Conservation (phyloP, 92 coral and sea anemone genomes). For the Actinernus sp. region DNA sequence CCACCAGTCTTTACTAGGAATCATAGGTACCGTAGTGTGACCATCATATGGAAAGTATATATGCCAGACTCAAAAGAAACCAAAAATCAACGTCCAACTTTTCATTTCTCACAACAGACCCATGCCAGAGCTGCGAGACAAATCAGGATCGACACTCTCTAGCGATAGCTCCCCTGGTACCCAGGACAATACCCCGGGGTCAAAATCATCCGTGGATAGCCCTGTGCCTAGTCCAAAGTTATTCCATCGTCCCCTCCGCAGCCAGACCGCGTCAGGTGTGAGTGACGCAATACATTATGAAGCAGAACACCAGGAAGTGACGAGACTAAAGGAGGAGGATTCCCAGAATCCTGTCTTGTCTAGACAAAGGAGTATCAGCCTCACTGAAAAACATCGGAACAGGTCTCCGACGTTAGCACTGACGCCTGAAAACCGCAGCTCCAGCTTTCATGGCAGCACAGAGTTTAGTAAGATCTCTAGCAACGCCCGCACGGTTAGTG, state of each 20-base stretch:
- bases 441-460: slow-evolving; percentile 96
- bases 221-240: not conserved
- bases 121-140: not conserved
- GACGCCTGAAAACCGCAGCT: slow-evolving; percentile 88
- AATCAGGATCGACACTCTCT: not conserved
- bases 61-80: no score
- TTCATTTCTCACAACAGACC: not conserved
- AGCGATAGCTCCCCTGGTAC: not conserved
- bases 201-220: not conserved
- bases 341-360: slow-evolving; percentile 4
- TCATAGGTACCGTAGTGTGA: no score
- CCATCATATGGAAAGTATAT: no score
- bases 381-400: slow-evolving; percentile 85
- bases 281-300: no score
- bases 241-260: not conserved
- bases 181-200: not conserved
- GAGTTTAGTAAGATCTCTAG: slow-evolving; percentile 69
- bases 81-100: no score
- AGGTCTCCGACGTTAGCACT: slow-evolving; percentile 88
- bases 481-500: slow-evolving; percentile 42
- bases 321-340: not conserved
- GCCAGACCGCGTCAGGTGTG: not conserved
- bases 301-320: not conserved
- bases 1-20: no score
- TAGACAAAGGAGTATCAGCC: slow-evolving; percentile 83